phyloP scores from a whole-genome alignment of 2,113 vertebrate genomes.

The Archocentrus centrarchus region DNA sequence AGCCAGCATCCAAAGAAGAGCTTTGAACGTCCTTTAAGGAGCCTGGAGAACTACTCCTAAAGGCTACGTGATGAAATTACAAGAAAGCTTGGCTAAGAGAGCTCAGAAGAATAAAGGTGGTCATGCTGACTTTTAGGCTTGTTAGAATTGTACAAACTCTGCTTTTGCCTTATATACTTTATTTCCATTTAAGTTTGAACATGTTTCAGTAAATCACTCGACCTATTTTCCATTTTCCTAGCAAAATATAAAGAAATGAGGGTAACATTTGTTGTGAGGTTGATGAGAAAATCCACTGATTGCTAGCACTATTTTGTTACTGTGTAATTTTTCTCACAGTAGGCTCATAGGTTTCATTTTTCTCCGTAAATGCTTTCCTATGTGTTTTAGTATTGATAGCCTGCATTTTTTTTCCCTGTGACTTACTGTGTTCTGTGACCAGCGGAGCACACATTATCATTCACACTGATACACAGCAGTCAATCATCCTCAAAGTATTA shows the following conservation, averaged over 20 bases:
- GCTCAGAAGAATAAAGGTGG: not conserved
- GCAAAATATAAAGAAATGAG: fast-evolving
- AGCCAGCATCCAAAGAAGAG: not conserved
- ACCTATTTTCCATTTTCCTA: not conserved
- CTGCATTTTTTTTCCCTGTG: not conserved
- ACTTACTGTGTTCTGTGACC: not conserved
- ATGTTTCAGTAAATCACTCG: not conserved
- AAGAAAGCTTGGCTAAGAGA: not conserved
- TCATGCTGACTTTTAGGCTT: not conserved
- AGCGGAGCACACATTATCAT: fast-evolving
- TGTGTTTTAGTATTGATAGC: not conserved
- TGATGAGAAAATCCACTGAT: not conserved
- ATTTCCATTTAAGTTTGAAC: fast-evolving
- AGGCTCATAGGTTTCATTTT: not conserved
- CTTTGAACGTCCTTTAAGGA: not conserved
- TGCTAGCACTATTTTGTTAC: not conserved
- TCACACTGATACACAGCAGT: not conserved
- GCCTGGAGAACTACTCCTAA: not conserved
- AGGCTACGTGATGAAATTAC: not conserved
- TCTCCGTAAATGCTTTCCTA: not conserved
- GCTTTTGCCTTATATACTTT: not conserved
- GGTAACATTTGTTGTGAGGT: not conserved
- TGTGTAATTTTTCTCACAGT: not conserved
- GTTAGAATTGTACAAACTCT: fast-evolving
- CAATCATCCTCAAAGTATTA: not conserved